Evolutionary conservation across 2,888 invertebrate species (phyloP).

Genomic region (Cyrtodaria siliqua): DNA sequence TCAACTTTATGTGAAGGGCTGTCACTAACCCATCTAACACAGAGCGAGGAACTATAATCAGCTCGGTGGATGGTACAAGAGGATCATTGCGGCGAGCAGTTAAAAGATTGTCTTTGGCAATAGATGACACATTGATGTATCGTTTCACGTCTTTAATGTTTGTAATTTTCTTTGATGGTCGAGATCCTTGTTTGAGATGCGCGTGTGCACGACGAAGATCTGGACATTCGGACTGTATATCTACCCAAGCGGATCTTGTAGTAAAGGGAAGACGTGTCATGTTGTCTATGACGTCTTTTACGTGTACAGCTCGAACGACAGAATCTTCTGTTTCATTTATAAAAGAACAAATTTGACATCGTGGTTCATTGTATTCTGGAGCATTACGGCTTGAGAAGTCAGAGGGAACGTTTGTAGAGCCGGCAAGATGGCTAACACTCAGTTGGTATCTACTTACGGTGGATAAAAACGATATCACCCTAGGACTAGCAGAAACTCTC

Average conservation of each 20-base stretch:
- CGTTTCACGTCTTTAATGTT: constrained; percentile 65
- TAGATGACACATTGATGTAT: constrained; percentile 53
- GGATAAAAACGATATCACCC: constrained; percentile 63
- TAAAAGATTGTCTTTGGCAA: constrained; percentile 64
- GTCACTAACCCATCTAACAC: too few species aligned
- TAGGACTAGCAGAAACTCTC: constrained; percentile 66
- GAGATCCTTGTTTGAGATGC: constrained; percentile 65
- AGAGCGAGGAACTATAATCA: too few species aligned
- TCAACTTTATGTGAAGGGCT: too few species aligned
- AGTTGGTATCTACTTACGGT: constrained; percentile 52
- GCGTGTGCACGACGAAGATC: constrained; percentile 64
- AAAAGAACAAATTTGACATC: constrained; percentile 60
- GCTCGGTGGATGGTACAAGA: too few species aligned
- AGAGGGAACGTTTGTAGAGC: constrained; percentile 46
- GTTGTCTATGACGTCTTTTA: constrained; percentile 36
- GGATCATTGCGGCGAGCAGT: too few species aligned
- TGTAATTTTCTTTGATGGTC: constrained; percentile 67
- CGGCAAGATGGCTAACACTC: constrained; percentile 37
- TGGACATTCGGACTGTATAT: constrained; percentile 60
- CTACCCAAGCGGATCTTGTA: constrained; percentile 55
- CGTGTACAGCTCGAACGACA: constrained; percentile 43
- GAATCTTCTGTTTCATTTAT: constrained; percentile 52
- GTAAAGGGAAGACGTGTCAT: constrained; percentile 46
- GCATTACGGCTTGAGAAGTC: constrained; percentile 61
- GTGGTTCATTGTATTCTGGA: constrained; percentile 41